Conservation (phyloP, 2,888 invertebrate genomes). For the Dendrolimus pini region DNA sequence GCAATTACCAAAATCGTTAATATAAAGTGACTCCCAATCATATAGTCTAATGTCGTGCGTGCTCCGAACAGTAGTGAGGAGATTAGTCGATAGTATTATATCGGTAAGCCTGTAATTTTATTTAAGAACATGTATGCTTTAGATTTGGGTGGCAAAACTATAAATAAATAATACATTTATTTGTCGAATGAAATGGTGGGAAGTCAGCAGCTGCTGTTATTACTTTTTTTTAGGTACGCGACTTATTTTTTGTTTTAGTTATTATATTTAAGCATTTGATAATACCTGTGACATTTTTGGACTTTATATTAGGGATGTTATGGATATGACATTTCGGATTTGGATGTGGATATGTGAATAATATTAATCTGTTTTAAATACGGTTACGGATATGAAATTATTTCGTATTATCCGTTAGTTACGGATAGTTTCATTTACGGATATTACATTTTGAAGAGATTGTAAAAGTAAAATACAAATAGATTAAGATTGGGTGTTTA, state of each 20-base stretch:
- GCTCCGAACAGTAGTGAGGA: conserved; percentile 12
- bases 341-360: not conserved
- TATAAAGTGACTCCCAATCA: not conserved
- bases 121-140: conserved; percentile 1
- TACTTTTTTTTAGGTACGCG: no score
- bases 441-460: not conserved
- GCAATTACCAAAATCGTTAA: no score
- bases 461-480: not conserved
- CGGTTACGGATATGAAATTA: not conserved
- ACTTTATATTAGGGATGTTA: not conserved
- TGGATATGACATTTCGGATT: not conserved
- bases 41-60: not conserved
- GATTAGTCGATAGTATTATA: conserved; percentile 17
- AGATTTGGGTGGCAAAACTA: no score
- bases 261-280: no score
- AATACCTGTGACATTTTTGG: no score
- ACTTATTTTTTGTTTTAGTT: no score
- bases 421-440: conserved; percentile 4
- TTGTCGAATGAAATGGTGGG: no score
- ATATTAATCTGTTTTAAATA: not conserved
- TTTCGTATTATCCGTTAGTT: not conserved
- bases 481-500: not conserved
- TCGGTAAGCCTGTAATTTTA: conserved; percentile 12
- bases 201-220: no score
- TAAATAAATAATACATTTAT: no score